Percentiles rank a stretch among this genome's conserved stretches.
These are phyloP conservation scores for Acanthaster planci DNA, from an alignment of 35 echinoderm and acorn worm genomes.

Conservation along the genomic window DNA sequence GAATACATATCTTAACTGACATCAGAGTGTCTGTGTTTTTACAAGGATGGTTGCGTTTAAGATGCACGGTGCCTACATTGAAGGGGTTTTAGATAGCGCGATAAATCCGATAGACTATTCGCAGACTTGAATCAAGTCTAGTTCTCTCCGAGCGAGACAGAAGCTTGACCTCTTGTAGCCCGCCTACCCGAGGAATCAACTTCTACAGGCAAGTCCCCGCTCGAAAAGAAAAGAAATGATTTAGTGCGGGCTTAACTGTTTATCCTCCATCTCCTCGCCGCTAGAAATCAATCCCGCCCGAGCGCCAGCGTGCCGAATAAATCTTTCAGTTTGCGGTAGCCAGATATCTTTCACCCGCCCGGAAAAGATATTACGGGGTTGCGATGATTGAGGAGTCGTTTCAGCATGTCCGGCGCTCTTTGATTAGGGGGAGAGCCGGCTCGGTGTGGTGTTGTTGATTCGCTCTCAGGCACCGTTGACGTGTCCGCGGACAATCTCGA, in stretches of 20 bases:
- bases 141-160: too few relatives aligned
- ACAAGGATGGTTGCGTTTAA: too few relatives aligned
- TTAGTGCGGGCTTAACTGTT: slow-evolving; percentile 14
- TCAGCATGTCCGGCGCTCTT: neutral
- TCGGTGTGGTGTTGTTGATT: neutral
- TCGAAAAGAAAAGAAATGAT: slow-evolving; percentile 2
- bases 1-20: too few relatives aligned
- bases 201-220: neutral
- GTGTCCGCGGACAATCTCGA: too few relatives aligned
- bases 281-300: slow-evolving; percentile 11
- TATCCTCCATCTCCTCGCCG: slow-evolving; percentile 5
- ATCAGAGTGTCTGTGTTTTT: too few relatives aligned
- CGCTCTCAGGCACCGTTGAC: neutral
- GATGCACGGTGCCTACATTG: too few relatives aligned
- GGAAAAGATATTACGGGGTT: slow-evolving; percentile 4
- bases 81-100: too few relatives aligned
- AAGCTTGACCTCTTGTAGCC: too few relatives aligned
- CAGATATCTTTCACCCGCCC: neutral
- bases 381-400: slow-evolving; percentile 5
- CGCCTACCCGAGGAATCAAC: too few relatives aligned
- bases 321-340: slow-evolving; percentile 18
- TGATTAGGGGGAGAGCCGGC: neutral
- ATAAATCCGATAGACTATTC: too few relatives aligned
- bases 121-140: too few relatives aligned
- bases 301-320: slow-evolving; percentile 9